Percentiles rank a stretch among this genome's conserved stretches.
Conservation (phyloP, 2,888 invertebrate genomes). For the Papilio gigon region DNA sequence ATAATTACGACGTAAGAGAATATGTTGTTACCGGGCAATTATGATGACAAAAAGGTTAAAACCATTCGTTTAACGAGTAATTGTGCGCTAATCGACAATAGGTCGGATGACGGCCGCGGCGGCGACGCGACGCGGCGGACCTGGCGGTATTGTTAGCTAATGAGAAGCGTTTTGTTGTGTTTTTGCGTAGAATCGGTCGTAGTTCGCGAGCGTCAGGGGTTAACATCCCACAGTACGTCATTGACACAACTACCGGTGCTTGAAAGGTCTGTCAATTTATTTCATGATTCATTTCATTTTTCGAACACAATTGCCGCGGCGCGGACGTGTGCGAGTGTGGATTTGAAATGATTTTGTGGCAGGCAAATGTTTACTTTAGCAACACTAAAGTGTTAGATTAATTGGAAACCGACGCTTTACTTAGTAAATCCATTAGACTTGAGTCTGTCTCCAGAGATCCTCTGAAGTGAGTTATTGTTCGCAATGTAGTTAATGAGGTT, state of each 20-base stretch:
- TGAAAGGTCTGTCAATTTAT: not conserved
- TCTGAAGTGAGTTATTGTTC: not conserved
- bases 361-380: no score
- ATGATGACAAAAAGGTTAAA: conserved; percentile 23
- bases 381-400: no score
- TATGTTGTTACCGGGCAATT: not conserved
- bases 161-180: conserved; percentile 11
- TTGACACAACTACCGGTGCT: not conserved
- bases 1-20: conserved; percentile 30
- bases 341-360: no score
- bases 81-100: conserved; percentile 33
- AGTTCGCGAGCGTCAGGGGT: conserved; percentile 9
- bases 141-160: conserved; percentile 13
- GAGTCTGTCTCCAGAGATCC: no score
- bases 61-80: conserved; percentile 12
- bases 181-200: not conserved
- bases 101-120: conserved; percentile 6
- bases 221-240: not conserved
- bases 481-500: not conserved
- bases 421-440: not conserved
- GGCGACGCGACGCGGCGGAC: not conserved
- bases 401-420: not conserved
- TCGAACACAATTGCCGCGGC: no score
- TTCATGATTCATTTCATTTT: no score
- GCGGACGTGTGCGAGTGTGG: no score